These are phyloP conservation scores for Biston betularia DNA, from an alignment of 2,888 invertebrate genomes.

Conservation along the genomic window DNA sequence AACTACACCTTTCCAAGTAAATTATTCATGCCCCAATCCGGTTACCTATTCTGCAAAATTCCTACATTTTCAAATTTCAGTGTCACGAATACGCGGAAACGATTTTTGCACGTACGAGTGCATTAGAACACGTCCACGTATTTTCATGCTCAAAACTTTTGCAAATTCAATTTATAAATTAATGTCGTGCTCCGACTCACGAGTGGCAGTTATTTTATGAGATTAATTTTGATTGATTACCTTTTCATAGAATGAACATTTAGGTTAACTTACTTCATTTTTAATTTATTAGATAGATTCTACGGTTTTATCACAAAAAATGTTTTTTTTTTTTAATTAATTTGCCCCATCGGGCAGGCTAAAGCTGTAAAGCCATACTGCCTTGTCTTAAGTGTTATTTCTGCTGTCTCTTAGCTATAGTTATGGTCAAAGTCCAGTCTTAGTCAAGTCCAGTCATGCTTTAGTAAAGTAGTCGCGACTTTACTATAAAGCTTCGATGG, in stretches of 20 bases:
- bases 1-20: slow-evolving; percentile 45
- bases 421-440: too few species aligned
- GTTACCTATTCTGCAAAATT: slow-evolving; percentile 48
- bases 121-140: slow-evolving; percentile 36
- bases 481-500: too few species aligned
- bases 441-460: too few species aligned
- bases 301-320: too few species aligned
- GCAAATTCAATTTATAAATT: slow-evolving; percentile 40
- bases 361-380: too few species aligned
- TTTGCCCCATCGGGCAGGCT: too few species aligned
- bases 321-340: too few species aligned
- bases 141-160: slow-evolving; percentile 41
- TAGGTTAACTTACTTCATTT: neutral
- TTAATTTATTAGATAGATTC: too few species aligned
- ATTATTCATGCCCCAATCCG: slow-evolving; percentile 51
- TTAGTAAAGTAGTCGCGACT: too few species aligned
- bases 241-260: neutral
- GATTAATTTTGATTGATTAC: slow-evolving; percentile 11
- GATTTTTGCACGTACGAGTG: slow-evolving; percentile 34
- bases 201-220: slow-evolving; percentile 14
- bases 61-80: slow-evolving; percentile 46
- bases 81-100: slow-evolving; percentile 23
- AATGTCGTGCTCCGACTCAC: slow-evolving; percentile 16
- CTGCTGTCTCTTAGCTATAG: too few species aligned
- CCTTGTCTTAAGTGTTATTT: too few species aligned